These are phyloP conservation scores for Coptodon bakossiorum DNA, from an alignment of 2,113 vertebrate genomes.

Conservation along the genomic window DNA sequence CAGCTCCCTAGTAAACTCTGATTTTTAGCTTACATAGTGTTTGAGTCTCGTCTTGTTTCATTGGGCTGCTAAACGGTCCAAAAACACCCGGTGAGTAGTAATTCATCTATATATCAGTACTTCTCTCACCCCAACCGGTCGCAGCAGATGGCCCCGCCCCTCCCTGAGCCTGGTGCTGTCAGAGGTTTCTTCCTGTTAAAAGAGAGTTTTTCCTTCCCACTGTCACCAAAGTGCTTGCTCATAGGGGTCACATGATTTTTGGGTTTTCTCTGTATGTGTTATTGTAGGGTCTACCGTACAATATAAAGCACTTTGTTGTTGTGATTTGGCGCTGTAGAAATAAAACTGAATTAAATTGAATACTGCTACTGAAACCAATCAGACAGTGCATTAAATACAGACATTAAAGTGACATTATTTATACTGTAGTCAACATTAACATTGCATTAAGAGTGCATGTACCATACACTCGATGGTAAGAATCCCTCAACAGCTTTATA, in stretches of 20 bases:
- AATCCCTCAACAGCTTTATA: neutral
- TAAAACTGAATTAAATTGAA: neutral
- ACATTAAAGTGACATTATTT: neutral
- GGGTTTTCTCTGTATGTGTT: rapidly evolving
- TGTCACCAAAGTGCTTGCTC: neutral
- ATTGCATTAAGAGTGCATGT: neutral
- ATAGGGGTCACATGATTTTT: rapidly evolving
- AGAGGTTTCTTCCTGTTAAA: neutral
- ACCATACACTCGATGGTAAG: neutral
- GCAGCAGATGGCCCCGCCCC: neutral
- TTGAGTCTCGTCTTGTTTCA: neutral
- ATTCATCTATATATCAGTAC: neutral
- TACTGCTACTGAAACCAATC: neutral
- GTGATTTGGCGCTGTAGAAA: neutral
- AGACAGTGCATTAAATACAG: neutral
- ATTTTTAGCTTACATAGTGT: neutral
- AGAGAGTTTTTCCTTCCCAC: rapidly evolving
- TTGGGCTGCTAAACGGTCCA: neutral
- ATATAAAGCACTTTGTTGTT: neutral
- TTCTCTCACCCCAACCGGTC: neutral
- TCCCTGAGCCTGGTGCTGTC: rapidly evolving
- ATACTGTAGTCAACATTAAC: neutral
- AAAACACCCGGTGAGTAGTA: rapidly evolving
- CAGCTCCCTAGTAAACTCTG: neutral
- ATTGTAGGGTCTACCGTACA: neutral